Conservation (phyloP, 2,888 invertebrate species). For the Pheosia tremula region DNA sequence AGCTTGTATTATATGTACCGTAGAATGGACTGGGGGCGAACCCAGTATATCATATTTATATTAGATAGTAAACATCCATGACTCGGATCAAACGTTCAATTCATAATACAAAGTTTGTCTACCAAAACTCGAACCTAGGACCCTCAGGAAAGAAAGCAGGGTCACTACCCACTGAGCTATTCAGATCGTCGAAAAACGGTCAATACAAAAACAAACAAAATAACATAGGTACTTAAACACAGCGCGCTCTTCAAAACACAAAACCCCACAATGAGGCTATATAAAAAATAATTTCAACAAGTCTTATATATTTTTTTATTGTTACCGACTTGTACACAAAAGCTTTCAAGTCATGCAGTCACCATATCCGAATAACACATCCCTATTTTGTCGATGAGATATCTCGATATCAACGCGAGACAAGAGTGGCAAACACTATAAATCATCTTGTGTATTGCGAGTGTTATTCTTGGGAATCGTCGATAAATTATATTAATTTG, state of each 20-base stretch:
- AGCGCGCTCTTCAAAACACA: conserved; percentile 9
- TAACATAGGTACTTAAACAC: background rate
- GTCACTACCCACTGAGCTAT: too few relatives aligned
- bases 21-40: too few relatives aligned
- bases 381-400: conserved; percentile 44
- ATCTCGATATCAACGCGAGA: conserved; percentile 45
- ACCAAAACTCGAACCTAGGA: too few relatives aligned
- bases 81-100: too few relatives aligned
- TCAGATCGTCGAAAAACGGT: too few relatives aligned
- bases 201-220: background rate
- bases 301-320: conserved; percentile 44
- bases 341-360: conserved; percentile 30
- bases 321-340: conserved; percentile 39
- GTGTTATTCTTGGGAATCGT: conserved; percentile 39
- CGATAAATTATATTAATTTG: conserved; percentile 23
- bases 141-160: too few relatives aligned
- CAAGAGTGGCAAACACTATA: conserved; percentile 53
- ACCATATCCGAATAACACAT: conserved; percentile 40
- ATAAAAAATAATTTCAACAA: conserved; percentile 40
- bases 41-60: too few relatives aligned
- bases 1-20: too few relatives aligned
- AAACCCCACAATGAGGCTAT: conserved; percentile 22
- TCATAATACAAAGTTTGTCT: too few relatives aligned
- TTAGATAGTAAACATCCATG: too few relatives aligned
- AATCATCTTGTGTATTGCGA: conserved; percentile 52